phyloP scores from a whole-genome alignment of 2,113 vertebrate genomes.

The Sebastes fasciatus region DNA sequence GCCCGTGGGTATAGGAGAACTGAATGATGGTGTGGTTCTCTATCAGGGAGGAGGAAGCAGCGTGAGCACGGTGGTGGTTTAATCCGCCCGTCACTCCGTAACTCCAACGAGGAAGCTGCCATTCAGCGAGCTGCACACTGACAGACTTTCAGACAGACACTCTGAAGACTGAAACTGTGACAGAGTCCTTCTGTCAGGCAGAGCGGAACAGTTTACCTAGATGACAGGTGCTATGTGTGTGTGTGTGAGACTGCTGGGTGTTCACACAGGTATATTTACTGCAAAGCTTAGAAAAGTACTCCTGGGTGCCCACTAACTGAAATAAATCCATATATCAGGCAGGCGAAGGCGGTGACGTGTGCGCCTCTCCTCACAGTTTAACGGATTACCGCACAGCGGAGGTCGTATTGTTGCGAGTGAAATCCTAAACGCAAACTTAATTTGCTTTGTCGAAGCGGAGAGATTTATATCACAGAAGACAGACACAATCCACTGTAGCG shows the following conservation, averaged over 20 bases:
- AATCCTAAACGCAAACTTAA: constrained; percentile 26
- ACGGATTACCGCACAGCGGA: constrained; percentile 25
- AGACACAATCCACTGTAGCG: neutral
- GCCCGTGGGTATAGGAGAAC: neutral
- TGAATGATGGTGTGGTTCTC: constrained; percentile 15
- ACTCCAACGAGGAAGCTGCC: constrained; percentile 55
- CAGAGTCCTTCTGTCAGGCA: constrained; percentile 58
- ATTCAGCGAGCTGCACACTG: constrained; percentile 47
- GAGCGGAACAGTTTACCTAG: constrained; percentile 51
- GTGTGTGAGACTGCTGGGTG: constrained; percentile 11
- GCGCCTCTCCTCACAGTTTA: constrained; percentile 15
- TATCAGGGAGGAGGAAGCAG: constrained; percentile 20
- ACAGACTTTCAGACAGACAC: constrained; percentile 45
- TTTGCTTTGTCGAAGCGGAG: neutral
- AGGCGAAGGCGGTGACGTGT: constrained; percentile 6
- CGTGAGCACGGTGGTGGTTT: constrained; percentile 37
- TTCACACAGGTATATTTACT: constrained; percentile 47
- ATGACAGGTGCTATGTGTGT: constrained; percentile 48
- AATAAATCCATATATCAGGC: constrained; percentile 49
- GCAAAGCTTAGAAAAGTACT: constrained; percentile 39
- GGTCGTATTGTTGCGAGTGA: constrained; percentile 20
- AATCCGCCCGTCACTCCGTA: constrained; percentile 53
- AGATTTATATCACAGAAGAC: constrained; percentile 23
- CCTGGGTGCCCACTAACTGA: constrained; percentile 27
- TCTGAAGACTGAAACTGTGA: constrained; percentile 49